Conservation (phyloP, 2,113 vertebrate species). For the Glareola pratincola region DNA sequence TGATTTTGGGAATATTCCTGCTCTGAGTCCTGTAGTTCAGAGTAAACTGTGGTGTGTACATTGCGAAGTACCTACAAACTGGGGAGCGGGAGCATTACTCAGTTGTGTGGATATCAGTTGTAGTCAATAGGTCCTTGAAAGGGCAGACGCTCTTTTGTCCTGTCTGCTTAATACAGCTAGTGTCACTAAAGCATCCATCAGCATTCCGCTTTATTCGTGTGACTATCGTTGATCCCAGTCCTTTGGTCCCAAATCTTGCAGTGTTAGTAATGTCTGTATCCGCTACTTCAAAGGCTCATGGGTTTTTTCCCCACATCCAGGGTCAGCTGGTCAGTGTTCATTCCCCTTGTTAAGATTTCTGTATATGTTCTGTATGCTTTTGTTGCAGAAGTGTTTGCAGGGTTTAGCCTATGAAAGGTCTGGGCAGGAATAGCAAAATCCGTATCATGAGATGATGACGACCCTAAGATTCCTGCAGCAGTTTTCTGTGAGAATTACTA, state of each 20-base stretch:
- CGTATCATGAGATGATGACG: fast-evolving
- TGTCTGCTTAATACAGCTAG: not conserved
- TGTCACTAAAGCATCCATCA: not conserved
- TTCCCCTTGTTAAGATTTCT: not conserved
- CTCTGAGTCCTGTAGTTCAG: not conserved
- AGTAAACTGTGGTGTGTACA: not conserved
- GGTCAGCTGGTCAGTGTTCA: not conserved
- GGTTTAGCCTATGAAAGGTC: not conserved
- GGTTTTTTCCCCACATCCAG: not conserved
- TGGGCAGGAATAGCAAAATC: not conserved
- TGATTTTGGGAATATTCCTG: not conserved
- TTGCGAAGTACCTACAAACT: not conserved
- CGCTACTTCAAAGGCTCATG: constrained; percentile 9
- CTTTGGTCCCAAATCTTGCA: constrained; percentile 41
- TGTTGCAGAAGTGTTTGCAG: not conserved
- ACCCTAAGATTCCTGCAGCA: not conserved
- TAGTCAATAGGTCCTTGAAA: constrained; percentile 6
- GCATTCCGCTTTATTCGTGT: constrained; percentile 4
- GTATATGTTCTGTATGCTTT: not conserved
- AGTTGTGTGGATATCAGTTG: not conserved
- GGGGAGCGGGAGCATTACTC: not conserved
- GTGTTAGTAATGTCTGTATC: constrained; percentile 17
- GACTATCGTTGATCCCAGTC: not conserved
- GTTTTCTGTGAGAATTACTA: not conserved
- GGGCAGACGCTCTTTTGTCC: constrained; percentile 32